Base-by-base conservation (phyloP, 2,113 vertebrate species). In the Brachyhypopomus gauderio region DNA sequence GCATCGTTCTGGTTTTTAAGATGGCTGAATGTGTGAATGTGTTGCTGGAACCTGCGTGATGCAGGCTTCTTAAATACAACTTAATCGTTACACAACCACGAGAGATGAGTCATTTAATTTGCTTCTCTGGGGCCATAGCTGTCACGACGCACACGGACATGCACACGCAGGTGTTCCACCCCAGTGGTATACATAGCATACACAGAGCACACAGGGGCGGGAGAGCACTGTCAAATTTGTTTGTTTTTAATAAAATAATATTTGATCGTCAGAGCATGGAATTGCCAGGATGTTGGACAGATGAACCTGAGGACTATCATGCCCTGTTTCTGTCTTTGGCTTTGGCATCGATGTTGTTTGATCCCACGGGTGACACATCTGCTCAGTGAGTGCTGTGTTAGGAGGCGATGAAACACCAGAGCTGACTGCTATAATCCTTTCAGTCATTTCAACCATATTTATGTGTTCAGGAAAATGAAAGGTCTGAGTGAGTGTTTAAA, bases 51-150 rank as follows among this genome's bases (percentile, higher is more conserved):
- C 69, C 69, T 23, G 25, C 30, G 38, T 73, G 27, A 74, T 78
- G 38, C 78, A 78, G 75, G 19, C 27, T n/a, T 30, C 34, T 36
- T 72, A 58, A 14, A 36, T 38, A 5, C 12, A 23, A 34, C 72
- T 75, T 36, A 87, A 89, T 80, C 77, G 38, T 78, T 87, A 81
- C 82, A 45, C 80, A 83, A 66, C 62, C 7, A 78, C 82, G 82
- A 30, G 58, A 23, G 75, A 86, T 89, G 91, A 92, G 78, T 91
- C 90, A 91, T 80, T 79, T 71, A 52, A 69, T 86, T 74, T 59
- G 63, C 52, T 3, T 62, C 69, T 75, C 20, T 17, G 85, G 75
- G 70, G 36, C 81, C 66, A 72, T 75, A 81, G 75, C 75, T 78
- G 75, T 77, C 79, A 30, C 64, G 63, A 88, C 83, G 75, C 27